These are phyloP conservation scores for Nesoenas mayeri DNA, from an alignment of 2,113 vertebrate genomes.

Conservation along the genomic window DNA sequence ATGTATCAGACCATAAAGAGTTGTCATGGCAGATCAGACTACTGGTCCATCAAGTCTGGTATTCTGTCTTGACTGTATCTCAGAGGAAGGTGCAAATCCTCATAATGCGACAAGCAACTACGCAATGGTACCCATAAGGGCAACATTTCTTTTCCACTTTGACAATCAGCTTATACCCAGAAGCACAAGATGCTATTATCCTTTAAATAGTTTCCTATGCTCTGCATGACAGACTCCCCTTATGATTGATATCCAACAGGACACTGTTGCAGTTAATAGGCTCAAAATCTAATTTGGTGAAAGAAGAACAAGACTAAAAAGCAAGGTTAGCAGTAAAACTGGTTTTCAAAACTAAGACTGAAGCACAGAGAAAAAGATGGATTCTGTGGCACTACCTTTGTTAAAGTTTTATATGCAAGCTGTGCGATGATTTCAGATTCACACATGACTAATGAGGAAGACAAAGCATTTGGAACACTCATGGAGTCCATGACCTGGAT, in stretches of 20 bases:
- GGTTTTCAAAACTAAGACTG: background rate
- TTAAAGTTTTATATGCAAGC: background rate
- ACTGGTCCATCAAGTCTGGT: background rate
- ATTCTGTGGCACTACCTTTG: background rate
- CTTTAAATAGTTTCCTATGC: background rate
- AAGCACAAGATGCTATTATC: background rate
- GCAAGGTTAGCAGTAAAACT: background rate
- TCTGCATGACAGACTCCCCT: background rate
- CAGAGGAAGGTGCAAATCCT: constrained; percentile 26
- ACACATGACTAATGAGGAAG: background rate
- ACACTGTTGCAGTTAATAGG: background rate
- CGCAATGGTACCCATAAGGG: background rate
- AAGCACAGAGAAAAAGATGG: background rate
- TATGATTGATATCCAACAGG: background rate
- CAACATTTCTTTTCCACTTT: background rate
- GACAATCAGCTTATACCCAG: background rate
- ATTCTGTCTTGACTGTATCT: background rate
- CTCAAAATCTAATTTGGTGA: background rate
- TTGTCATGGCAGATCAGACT: constrained; percentile 15
- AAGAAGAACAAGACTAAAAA: background rate
- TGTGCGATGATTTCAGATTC: background rate
- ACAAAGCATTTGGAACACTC: background rate
- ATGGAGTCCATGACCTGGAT: background rate
- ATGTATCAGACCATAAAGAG: constrained; percentile 8
- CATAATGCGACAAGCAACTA: background rate